These are phyloP conservation scores for Peromyscus californicus DNA, from an alignment of 2,113 vertebrate genomes.

Conservation along the genomic window DNA sequence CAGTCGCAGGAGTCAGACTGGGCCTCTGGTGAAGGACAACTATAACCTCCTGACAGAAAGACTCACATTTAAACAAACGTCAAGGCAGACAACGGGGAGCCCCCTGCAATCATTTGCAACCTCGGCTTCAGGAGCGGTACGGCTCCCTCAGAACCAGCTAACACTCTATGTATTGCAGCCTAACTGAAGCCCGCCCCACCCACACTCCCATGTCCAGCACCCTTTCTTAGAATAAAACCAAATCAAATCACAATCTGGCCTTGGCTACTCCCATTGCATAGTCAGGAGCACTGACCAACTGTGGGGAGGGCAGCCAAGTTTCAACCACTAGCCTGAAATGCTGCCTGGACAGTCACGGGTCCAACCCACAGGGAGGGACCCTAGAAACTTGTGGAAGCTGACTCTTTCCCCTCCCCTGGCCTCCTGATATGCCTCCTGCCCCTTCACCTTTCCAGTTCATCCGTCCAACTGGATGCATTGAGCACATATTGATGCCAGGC, in stretches of 20 bases:
- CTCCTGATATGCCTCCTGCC: background rate
- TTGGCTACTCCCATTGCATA: background rate
- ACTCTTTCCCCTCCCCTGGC: background rate
- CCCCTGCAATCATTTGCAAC: constrained; percentile 55
- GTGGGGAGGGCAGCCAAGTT: background rate
- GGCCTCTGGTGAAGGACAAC: constrained; percentile 64
- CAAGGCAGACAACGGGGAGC: background rate
- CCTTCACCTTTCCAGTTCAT: background rate
- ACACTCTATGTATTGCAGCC: constrained; percentile 72
- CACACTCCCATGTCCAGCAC: background rate
- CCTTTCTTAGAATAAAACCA: background rate
- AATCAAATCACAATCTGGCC: background rate
- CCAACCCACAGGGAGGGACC: background rate
- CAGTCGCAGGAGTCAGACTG: constrained; percentile 55
- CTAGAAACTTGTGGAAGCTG: background rate
- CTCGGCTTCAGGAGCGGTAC: constrained; percentile 40
- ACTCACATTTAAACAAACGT: constrained; percentile 71
- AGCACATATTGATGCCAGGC: background rate
- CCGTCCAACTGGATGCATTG: background rate
- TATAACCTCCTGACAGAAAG: constrained; percentile 71
- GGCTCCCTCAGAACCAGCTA: constrained; percentile 70
- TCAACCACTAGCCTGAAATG: too few species aligned
- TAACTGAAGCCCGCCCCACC: constrained; percentile 65
- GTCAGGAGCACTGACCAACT: background rate
- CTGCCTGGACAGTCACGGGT: background rate